Conservation (phyloP, 2,113 vertebrate genomes). For the Bothrops jararaca region DNA sequence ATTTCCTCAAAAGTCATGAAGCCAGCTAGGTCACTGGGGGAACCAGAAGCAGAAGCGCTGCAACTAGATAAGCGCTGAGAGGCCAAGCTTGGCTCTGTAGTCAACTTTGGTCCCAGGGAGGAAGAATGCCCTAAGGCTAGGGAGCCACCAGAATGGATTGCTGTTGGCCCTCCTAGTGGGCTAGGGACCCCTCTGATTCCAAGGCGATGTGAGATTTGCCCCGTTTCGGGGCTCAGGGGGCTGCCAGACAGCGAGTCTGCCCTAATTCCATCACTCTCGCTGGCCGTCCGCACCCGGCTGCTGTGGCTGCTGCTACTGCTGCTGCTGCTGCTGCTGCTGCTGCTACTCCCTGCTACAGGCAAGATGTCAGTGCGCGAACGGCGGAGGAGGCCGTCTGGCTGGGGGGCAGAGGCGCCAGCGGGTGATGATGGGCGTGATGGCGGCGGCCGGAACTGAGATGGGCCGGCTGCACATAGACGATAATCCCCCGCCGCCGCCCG, state of each 20-base stretch:
- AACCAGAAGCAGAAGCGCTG: slow-evolving; percentile 89
- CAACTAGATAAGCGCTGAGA: slow-evolving; percentile 85
- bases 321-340: slow-evolving; percentile 62
- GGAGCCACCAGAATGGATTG: slow-evolving; percentile 83
- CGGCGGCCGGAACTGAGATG: slow-evolving; percentile 77
- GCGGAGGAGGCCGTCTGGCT: slow-evolving; percentile 88
- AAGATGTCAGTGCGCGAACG: slow-evolving; percentile 81
- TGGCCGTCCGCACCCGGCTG: slow-evolving; percentile 81
- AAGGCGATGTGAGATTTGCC: slow-evolving; percentile 79
- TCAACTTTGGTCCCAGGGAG: slow-evolving; percentile 74
- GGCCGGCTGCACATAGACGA: slow-evolving; percentile 71
- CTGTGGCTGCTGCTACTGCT: slow-evolving; percentile 52
- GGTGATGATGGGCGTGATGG: slow-evolving; percentile 73
- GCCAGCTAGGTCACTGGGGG: slow-evolving; percentile 88
- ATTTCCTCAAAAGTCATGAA: slow-evolving; percentile 95
- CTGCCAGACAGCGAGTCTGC: slow-evolving; percentile 81
- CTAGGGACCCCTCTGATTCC: slow-evolving; percentile 45
- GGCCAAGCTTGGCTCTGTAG: slow-evolving; percentile 76
- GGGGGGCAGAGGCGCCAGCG: slow-evolving; percentile 80
- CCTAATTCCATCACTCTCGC: slow-evolving; percentile 80
- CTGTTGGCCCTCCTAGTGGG: slow-evolving; percentile 47
- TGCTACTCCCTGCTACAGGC: slow-evolving; percentile 67
- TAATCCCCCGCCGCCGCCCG: slow-evolving; percentile 45
- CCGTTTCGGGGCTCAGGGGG: slow-evolving; percentile 83
- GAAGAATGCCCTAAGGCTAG: slow-evolving; percentile 89